Base-by-base conservation (phyloP, 2,113 vertebrate species). In the Callocephalon fimbriatum region DNA sequence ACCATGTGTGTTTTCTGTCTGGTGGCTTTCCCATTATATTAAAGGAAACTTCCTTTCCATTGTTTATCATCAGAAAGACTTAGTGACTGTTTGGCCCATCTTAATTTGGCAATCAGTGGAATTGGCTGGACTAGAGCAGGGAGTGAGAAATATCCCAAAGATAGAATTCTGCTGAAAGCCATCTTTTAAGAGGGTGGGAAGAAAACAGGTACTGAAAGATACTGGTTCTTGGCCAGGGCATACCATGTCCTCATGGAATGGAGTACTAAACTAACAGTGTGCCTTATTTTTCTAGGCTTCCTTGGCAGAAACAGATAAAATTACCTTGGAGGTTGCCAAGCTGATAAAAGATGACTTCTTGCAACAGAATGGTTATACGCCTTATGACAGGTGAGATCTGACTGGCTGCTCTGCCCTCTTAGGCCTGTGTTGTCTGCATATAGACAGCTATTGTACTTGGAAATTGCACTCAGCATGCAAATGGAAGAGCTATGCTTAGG, bases 321-420 rank as follows among this genome's bases (percentile, higher is more conserved):
- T 99, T 92, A 99, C 99, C 20, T 96, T 99, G 96, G 99, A 99
- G 95, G 99, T 99, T 91, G 99, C 99, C 95, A 99, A 99, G 97
- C 98, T 99, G 95, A 98, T 99, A 93, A 99, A 99, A 97, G 99
- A 99, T 35, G 99, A 99, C 98, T 99, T 99, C 97, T 98, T 99
- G 96, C 99, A 99, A 93, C 99, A 99, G 98, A 99, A 99, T 72
- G 99, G 99, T 91, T 99, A 99, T 83, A 99, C 99, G 2, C 99
- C 99, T 40, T 99, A 99, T 38, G 99, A 99, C 98, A 99, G 99
- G 99, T 99, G 96, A 95, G 96, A 21, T 83, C 82, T 65, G 32
- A 40, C 14, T 77, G 50, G 32, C 59, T 79, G 12, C n/a, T 66
- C 47, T 87, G 22, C n/a, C 10, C 17, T 75, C 50, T 61, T 65